These are phyloP conservation scores for Limenitis camilla DNA, from an alignment of 2,888 invertebrate species.

Conservation along the genomic window DNA sequence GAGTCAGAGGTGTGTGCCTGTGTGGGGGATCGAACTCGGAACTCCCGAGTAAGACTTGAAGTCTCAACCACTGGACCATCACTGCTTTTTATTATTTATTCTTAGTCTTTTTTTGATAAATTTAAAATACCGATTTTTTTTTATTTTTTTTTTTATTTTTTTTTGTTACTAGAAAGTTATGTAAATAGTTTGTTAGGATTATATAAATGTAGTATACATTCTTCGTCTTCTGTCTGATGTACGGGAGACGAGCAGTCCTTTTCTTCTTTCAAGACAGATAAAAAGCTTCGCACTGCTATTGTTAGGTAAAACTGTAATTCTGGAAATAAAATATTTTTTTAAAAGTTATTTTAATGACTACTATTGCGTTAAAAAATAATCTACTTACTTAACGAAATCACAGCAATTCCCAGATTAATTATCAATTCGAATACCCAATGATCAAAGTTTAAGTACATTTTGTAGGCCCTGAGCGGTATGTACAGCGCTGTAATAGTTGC, in stretches of 20 bases:
- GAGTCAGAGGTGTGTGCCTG: too few species aligned
- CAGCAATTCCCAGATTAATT: neutral
- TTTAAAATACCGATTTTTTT: too few species aligned
- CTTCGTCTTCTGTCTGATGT: neutral
- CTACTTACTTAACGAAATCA: neutral
- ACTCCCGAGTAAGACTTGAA: too few species aligned
- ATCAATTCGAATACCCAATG: neutral
- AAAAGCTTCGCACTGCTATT: conserved; percentile 1
- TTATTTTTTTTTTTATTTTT: too few species aligned
- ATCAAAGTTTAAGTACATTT: neutral
- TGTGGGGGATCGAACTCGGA: too few species aligned
- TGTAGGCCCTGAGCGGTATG: neutral
- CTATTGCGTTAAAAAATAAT: neutral
- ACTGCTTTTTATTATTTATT: too few species aligned
- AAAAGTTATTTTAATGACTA: neutral
- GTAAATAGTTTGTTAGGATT: neutral
- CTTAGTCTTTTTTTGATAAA: too few species aligned
- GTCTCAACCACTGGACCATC: too few species aligned
- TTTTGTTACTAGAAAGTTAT: too few species aligned
- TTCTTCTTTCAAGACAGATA: neutral
- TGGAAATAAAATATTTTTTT: neutral
- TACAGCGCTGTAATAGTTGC: neutral
- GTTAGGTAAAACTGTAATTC: conserved; percentile 5
- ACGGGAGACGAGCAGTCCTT: neutral
- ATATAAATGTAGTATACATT: conserved; percentile 3